A percentile compares a stretch with the other conserved stretches of the same genome.
Evolutionary conservation across 2,888 invertebrate species (phyloP).

Genomic region (Alloplasta piceator): DNA sequence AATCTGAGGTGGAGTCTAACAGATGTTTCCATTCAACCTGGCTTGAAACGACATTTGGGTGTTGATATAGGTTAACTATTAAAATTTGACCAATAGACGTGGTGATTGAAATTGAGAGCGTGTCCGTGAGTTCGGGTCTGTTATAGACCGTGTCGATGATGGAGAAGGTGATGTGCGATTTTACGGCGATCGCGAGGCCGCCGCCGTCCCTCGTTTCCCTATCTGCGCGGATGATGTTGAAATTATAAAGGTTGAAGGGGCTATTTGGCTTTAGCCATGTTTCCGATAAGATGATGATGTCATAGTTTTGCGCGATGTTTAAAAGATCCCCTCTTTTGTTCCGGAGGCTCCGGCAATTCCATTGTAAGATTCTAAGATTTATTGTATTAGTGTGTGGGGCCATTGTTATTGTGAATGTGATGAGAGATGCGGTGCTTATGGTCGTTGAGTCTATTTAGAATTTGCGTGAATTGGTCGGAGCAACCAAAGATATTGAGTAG

Average conservation of each 20-base stretch:
- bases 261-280: slow-evolving; percentile 16
- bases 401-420: neutral
- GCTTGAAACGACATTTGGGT: neutral
- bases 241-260: neutral
- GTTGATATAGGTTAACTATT: neutral
- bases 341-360: slow-evolving; percentile 22
- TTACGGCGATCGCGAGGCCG: neutral
- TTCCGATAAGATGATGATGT: slow-evolving; percentile 32
- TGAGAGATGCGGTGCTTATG: neutral
- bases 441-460: neutral
- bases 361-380: slow-evolving; percentile 19
- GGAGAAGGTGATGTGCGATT: neutral
- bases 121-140: neutral
- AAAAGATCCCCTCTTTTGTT: slow-evolving; percentile 10
- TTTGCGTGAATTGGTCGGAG: neutral
- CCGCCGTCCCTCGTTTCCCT: neutral
- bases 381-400: neutral
- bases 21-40: neutral
- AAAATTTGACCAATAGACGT: neutral
- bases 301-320: slow-evolving; percentile 5
- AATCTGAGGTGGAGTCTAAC: neutral
- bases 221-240: slow-evolving; percentile 7
- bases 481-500: neutral
- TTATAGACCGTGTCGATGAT: neutral
- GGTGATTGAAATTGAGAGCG: neutral